Evolutionary conservation across 2,797 vertebrate species (phyloP), one percentile per base, ranked within the genome.

Genomic region (Linurgus olivaceus): DNA sequence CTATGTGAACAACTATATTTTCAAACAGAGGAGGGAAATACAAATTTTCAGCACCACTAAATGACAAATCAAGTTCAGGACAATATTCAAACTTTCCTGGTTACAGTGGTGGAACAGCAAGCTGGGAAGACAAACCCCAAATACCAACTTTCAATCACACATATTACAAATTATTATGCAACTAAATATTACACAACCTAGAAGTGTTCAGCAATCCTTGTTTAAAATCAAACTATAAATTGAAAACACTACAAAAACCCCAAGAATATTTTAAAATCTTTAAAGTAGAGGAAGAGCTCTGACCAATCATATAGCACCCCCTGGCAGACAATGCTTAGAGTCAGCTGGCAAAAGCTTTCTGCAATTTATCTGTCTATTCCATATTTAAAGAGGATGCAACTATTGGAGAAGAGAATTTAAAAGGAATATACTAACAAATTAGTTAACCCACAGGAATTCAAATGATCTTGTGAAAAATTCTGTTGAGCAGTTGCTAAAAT

Each of bases 261-360:
- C 33, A 47, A 19, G 19, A 73, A 33, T 48, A 63, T 54, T 74
- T 86, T 40, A 9, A 71, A 47, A 88, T 45, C 58, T 82, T 58
- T 37, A 23, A 51, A 87, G 57, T 1, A 70, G 31, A 83, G 35
- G 20, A 3, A 4, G 5, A 90, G 42, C 17, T 90, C 68, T 90
- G 78, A 37, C 45, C 70, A 95, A 92, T 93, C 92, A 84, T 26
- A 95, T 9, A 97, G 96, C 97, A 96, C 93, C 95, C 95, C 94
- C 96, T 96, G 94, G 94, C 96, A 97, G 96, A 84, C 75, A 91
- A n/a, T 77, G 77, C 66, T 86, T 48, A 50, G 3, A 93, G 59
- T 86, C 62, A 73, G 68, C 48, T 45, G 57, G 82, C 63, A 92
- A 29, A 42, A 81, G 19, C 40, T 76, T 58, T 51, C 61, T 80